Evolutionary conservation across 2,888 invertebrate genomes (phyloP).

Genomic region (Hirtodrosophila histrioides): DNA sequence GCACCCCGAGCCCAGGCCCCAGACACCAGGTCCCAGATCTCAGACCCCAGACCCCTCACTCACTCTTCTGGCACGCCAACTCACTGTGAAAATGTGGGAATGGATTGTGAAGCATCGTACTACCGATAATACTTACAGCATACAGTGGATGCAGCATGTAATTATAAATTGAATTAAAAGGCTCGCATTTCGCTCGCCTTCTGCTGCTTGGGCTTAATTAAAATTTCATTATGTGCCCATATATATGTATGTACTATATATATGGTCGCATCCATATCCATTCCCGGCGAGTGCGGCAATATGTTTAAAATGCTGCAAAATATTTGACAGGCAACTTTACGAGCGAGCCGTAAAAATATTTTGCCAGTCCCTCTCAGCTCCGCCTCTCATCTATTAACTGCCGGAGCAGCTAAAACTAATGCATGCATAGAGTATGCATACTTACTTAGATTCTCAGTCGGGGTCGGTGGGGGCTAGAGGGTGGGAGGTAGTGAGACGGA

Average conservation of each 20-base stretch:
- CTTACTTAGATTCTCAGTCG: slow-evolving; percentile 20
- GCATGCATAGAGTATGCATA: slow-evolving; percentile 61
- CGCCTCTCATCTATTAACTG: slow-evolving; percentile 60
- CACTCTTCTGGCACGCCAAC: neutral
- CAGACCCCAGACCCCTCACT: neutral
- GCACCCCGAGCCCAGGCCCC: too few species aligned
- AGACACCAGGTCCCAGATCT: neutral
- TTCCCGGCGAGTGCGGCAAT: slow-evolving; percentile 24
- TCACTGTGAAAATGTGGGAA: slow-evolving; percentile 21
- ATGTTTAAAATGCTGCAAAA: slow-evolving; percentile 66
- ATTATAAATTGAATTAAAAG: slow-evolving; percentile 76
- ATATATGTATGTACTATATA: slow-evolving; percentile 3
- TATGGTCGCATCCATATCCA: neutral
- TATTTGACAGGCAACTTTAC: slow-evolving; percentile 74
- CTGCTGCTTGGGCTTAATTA: slow-evolving; percentile 67
- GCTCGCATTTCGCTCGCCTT: slow-evolving; percentile 55
- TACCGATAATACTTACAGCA: slow-evolving; percentile 25
- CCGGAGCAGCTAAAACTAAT: slow-evolving; percentile 62
- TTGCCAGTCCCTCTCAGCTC: slow-evolving; percentile 16
- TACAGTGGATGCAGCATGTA: slow-evolving; percentile 37
- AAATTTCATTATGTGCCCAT: slow-evolving; percentile 68
- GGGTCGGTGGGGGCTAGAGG: neutral
- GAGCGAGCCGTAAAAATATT: slow-evolving; percentile 70
- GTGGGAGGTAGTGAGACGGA: slow-evolving; percentile 5
- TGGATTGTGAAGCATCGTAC: slow-evolving; percentile 17